A percentile compares a stretch with the other conserved stretches of the same genome.
Evolutionary conservation across 2,797 vertebrate genomes (phyloP).

Genomic region (Cichlasoma orientale): DNA sequence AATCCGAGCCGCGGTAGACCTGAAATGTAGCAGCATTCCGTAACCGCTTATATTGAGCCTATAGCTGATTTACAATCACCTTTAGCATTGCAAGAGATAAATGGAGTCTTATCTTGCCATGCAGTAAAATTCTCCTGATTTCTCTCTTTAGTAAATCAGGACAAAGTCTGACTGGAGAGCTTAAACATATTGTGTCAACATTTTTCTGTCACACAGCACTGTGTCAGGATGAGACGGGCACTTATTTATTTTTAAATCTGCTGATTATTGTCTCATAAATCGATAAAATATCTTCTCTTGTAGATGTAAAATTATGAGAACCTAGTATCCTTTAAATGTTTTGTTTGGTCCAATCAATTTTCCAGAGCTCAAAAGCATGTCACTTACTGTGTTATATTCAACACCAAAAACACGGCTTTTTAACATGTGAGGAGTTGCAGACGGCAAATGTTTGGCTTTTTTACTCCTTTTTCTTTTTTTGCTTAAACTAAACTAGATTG

Average conservation of each 20-base stretch:
- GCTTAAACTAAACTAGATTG: neutral
- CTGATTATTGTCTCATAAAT: too few species aligned
- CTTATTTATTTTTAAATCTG: too few species aligned
- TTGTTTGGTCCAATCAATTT: neutral
- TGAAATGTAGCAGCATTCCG: neutral
- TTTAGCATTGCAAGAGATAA: neutral
- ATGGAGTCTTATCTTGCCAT: too few species aligned
- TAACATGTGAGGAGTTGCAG: neutral
- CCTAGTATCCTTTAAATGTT: neutral
- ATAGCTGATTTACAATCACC: neutral
- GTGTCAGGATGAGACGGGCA: too few species aligned
- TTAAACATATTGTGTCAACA: too few species aligned
- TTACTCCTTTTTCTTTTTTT: accelerated
- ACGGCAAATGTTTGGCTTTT: neutral
- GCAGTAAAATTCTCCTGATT: neutral
- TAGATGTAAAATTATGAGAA: neutral
- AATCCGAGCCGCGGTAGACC: neutral
- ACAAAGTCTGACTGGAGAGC: neutral
- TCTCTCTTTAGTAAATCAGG: neutral
- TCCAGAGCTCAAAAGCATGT: neutral
- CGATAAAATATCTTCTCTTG: neutral
- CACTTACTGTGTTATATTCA: neutral
- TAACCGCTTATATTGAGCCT: neutral
- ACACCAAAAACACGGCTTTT: neutral
- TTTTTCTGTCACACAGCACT: too few species aligned